Conservation (phyloP, 2,888 invertebrate species). For the Trissolcus brochymenae region DNA sequence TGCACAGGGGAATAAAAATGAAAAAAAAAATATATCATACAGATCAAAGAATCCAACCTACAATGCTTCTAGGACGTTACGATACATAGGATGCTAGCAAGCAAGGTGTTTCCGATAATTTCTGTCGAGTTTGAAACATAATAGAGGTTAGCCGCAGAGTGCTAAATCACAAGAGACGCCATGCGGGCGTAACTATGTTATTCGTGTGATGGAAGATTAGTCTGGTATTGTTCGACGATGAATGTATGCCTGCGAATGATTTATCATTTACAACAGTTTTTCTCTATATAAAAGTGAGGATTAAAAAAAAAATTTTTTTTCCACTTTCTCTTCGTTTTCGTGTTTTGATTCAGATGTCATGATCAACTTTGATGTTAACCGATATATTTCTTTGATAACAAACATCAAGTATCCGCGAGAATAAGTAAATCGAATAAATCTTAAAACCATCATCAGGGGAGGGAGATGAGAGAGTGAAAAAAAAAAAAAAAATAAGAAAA, state of each 20-base stretch:
- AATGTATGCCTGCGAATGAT: slow-evolving; percentile 67
- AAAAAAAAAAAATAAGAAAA: no score
- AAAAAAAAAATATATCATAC: slow-evolving; percentile 13
- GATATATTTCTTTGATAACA: slow-evolving; percentile 6
- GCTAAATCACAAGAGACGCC: slow-evolving; percentile 75
- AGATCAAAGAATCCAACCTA: slow-evolving; percentile 48
- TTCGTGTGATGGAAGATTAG: slow-evolving; percentile 75
- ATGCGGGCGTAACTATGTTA: slow-evolving; percentile 76
- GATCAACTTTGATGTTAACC: slow-evolving; percentile 2
- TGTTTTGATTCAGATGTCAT: slow-evolving; percentile 40
- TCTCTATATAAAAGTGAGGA: slow-evolving; percentile 12
- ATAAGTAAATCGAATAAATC: no score
- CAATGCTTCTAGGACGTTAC: slow-evolving; percentile 35
- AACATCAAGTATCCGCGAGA: no score
- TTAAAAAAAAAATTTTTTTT: slow-evolving; percentile 6
- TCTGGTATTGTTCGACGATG: slow-evolving; percentile 74
- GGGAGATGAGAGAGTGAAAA: no score
- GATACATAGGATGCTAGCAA: slow-evolving; percentile 53
- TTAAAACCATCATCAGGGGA: no score
- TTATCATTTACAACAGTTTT: slow-evolving; percentile 69
- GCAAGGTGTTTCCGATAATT: slow-evolving; percentile 74
- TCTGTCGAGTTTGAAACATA: slow-evolving; percentile 74
- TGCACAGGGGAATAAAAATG: neutral
- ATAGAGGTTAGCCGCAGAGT: slow-evolving; percentile 75
- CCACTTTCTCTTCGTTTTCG: slow-evolving; percentile 11